These are phyloP conservation scores for Cairina moschata DNA, from an alignment of 2,113 vertebrate species.

Conservation along the genomic window DNA sequence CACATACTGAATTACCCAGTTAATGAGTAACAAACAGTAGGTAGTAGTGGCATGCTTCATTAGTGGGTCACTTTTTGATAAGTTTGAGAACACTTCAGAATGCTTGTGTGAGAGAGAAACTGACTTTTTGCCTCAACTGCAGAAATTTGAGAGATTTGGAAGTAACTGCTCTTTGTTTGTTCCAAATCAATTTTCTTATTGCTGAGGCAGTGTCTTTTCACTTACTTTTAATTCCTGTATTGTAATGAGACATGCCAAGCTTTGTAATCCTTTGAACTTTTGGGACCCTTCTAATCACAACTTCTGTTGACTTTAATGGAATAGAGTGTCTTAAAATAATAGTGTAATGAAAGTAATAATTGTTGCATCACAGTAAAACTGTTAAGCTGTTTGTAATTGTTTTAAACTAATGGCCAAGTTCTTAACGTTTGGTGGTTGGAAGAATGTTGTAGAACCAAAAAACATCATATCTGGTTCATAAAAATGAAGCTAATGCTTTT, in stretches of 20 bases:
- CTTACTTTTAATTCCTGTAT: background rate
- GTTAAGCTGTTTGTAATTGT: background rate
- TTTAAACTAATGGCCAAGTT: background rate
- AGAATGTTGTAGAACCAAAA: background rate
- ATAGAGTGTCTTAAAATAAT: background rate
- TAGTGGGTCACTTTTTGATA: background rate
- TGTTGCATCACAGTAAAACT: background rate
- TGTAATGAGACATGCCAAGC: background rate
- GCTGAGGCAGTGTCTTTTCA: background rate
- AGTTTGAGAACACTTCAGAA: background rate
- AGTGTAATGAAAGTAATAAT: background rate
- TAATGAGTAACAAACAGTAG: background rate
- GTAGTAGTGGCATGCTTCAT: background rate
- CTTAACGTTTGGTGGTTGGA: background rate
- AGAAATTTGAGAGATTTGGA: background rate
- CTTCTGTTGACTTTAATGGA: background rate
- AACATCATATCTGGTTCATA: background rate
- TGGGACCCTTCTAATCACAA: background rate
- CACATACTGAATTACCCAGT: background rate
- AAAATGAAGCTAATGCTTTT: conserved; percentile 33
- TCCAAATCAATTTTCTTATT: background rate
- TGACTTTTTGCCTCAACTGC: background rate
- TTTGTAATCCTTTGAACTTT: background rate
- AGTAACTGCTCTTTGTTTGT: background rate
- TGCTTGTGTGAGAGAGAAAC: background rate